These are phyloP conservation scores for Carapus acus DNA, from an alignment of 2,797 vertebrate genomes.

Conservation along the genomic window DNA sequence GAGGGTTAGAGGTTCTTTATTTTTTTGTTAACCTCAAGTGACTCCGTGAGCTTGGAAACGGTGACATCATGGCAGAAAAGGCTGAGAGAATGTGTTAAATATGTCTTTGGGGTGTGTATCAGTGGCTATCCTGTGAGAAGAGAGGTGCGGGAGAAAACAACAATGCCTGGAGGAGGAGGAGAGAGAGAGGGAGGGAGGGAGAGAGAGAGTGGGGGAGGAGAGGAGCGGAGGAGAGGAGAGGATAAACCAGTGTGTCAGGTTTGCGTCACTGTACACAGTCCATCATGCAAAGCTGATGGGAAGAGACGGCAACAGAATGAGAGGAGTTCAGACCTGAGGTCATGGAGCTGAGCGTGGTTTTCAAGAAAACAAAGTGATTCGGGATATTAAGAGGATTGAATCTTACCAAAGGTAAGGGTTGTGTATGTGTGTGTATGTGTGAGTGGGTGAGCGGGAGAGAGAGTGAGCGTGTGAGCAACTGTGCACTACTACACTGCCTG, in stretches of 20 bases:
- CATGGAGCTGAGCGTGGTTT: slow-evolving; percentile 23
- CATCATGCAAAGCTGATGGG: slow-evolving; percentile 68
- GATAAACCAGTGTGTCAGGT: slow-evolving; percentile 75
- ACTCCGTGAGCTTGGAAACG: slow-evolving; percentile 30
- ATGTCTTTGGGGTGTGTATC: slow-evolving; percentile 10
- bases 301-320: slow-evolving; percentile 32
- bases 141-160: slow-evolving; percentile 54
- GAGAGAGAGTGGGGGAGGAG: slow-evolving; percentile 35
- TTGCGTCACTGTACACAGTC: slow-evolving; percentile 63
- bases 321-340: slow-evolving; percentile 44
- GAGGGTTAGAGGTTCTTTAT: slow-evolving; percentile 26
- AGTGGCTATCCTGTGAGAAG: slow-evolving; percentile 50
- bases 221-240: slow-evolving; percentile 44
- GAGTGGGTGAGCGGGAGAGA: not conserved
- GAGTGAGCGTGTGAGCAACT: not conserved
- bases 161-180: slow-evolving; percentile 63
- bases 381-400: slow-evolving; percentile 11
- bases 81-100: slow-evolving; percentile 20
- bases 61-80: slow-evolving; percentile 33
- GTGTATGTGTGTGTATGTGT: slow-evolving; percentile 10
- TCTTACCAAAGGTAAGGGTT: slow-evolving; percentile 43
- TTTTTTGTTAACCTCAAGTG: slow-evolving; percentile 25
- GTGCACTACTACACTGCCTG: no score
- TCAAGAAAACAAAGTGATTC: slow-evolving; percentile 19
- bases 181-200: slow-evolving; percentile 30